These are phyloP conservation scores for Beroe forskalii DNA, from an alignment of 37 sponge, comb jelly and placozoan genomes.

Conservation along the genomic window DNA sequence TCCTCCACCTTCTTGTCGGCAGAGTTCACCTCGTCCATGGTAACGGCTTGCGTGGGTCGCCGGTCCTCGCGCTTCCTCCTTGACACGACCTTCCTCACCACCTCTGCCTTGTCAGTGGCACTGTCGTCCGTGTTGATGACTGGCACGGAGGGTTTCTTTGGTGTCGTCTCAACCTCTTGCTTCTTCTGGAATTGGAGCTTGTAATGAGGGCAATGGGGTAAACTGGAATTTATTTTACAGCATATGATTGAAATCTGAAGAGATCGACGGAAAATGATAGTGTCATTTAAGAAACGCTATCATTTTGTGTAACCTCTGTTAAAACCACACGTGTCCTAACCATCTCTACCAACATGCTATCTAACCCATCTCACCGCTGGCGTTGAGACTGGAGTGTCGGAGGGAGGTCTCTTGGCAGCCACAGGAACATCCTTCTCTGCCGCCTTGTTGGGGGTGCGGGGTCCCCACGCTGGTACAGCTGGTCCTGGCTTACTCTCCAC, in stretches of 20 bases:
- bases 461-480: slow-evolving; percentile 2
- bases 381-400: neutral
- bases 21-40: neutral
- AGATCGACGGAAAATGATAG: too few species aligned
- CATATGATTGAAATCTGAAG: too few species aligned
- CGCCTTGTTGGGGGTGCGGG: neutral
- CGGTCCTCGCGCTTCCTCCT: slow-evolving; percentile 50
- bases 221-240: too few species aligned
- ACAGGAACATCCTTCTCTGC: slow-evolving; percentile 3
- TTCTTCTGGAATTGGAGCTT: slow-evolving; percentile 4
- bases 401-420: neutral
- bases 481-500: slow-evolving; percentile 5
- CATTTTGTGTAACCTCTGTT: too few species aligned
- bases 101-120: slow-evolving; percentile 38
- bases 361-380: slow-evolving; percentile 1
- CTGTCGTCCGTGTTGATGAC: slow-evolving; percentile 45
- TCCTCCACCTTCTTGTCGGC: neutral
- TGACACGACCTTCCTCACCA: slow-evolving; percentile 16
- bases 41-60: slow-evolving; percentile 46
- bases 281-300: too few species aligned
- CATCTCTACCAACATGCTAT: too few species aligned
- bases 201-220: too few species aligned
- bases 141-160: neutral
- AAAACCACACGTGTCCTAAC: too few species aligned
- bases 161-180: neutral